A percentile compares a stretch with the other conserved stretches of the same genome.
phyloP scores from a whole-genome alignment of 2,888 invertebrate genomes.

The Baccha elongata region DNA sequence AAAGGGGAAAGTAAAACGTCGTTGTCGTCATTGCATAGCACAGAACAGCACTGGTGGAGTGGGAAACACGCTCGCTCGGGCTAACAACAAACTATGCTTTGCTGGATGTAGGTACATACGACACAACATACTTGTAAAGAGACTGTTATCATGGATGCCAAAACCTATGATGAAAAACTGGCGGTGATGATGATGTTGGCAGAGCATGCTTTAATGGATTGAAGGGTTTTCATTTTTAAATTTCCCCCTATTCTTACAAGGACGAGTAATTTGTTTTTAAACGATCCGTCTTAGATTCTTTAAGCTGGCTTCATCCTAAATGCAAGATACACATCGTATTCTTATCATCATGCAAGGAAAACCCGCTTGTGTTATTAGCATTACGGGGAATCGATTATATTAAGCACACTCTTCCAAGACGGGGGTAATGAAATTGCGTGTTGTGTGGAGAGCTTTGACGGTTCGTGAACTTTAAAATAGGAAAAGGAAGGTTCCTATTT shows the following conservation, averaged over 20 bases:
- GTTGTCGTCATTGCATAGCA: background rate
- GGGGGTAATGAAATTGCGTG: background rate
- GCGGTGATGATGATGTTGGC: conserved; percentile 23
- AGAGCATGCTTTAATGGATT: conserved; percentile 51
- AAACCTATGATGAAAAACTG: conserved; percentile 20
- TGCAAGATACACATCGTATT: background rate
- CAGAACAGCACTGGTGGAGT: conserved; percentile 6
- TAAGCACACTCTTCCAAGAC: background rate
- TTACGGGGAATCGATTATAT: background rate
- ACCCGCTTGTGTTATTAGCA: background rate
- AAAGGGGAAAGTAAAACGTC: conserved; percentile 21
- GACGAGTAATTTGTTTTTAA: conserved; percentile 5
- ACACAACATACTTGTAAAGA: conserved; percentile 1
- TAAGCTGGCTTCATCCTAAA: background rate
- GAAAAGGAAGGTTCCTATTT: too few species aligned
- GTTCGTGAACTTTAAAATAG: too few species aligned
- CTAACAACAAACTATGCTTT: conserved; percentile 32
- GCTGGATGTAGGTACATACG: conserved; percentile 2
- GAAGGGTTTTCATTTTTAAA: conserved; percentile 38
- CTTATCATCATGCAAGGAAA: background rate
- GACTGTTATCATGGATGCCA: conserved; percentile 21
- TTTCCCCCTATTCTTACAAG: background rate
- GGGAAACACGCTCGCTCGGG: conserved; percentile 40
- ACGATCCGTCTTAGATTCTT: conserved; percentile 6
- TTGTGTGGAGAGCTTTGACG: too few species aligned